These are phyloP conservation scores for Thalassoma bifasciatum DNA, from an alignment of 2,113 vertebrate genomes.

Conservation along the genomic window DNA sequence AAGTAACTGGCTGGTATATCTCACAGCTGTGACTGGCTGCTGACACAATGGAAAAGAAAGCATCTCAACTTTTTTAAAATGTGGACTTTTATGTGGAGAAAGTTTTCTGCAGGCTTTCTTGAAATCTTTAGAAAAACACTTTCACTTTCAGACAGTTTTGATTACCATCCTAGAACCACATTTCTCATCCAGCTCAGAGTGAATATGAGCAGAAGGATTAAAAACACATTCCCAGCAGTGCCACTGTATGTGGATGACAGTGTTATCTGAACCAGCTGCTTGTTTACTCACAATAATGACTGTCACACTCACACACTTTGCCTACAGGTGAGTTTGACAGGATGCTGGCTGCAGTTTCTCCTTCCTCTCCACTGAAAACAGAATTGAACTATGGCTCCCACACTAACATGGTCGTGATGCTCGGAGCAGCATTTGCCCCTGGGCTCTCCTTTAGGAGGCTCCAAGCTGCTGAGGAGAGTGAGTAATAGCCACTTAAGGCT, in stretches of 20 bases:
- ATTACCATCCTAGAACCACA: not conserved
- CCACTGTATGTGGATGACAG: conserved; percentile 11
- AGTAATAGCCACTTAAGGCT: conserved; percentile 8
- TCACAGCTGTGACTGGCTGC: too few relatives aligned
- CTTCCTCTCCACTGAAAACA: conserved; percentile 14
- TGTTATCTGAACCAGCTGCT: conserved; percentile 41
- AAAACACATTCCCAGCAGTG: not conserved
- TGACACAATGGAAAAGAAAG: too few relatives aligned
- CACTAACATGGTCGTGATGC: conserved; percentile 32
- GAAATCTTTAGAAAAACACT: not conserved
- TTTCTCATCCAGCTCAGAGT: not conserved
- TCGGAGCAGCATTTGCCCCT: conserved; percentile 5
- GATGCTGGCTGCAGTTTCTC: not conserved
- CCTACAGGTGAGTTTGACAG: conserved; percentile 34
- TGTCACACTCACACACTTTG: conserved; percentile 17
- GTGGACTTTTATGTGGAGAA: not conserved
- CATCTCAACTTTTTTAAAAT: too few relatives aligned
- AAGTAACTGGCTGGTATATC: too few relatives aligned
- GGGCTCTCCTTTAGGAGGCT: conserved; percentile 1
- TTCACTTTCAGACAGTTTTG: not conserved
- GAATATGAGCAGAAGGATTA: not conserved
- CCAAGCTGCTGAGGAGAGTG: conserved; percentile 45
- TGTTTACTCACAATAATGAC: conserved; percentile 28
- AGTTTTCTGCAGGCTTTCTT: not conserved
- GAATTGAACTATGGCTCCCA: conserved; percentile 48